phyloP scores from a whole-genome alignment of 2,113 vertebrate genomes.

The Odontesthes bonariensis region DNA sequence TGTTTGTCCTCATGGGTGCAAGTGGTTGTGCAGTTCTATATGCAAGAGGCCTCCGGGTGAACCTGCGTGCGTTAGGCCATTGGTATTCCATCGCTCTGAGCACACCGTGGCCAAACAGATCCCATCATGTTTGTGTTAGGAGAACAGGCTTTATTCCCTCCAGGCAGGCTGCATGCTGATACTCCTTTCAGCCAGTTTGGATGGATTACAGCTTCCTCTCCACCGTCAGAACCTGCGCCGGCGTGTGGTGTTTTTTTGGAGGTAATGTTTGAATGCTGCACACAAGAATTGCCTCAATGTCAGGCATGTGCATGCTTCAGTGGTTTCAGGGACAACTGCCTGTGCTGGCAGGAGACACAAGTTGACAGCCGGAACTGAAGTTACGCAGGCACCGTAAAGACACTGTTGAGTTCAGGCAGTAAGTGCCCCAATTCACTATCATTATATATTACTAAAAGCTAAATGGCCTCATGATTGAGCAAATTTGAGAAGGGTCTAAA shows the following conservation, averaged over 20 bases:
- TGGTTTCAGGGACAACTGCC: conserved; percentile 10
- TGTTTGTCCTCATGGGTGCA: conserved; percentile 14
- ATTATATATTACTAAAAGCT: not conserved
- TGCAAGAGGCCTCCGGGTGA: conserved; percentile 10
- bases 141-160: conserved; percentile 49
- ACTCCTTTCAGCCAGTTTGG: conserved; percentile 48
- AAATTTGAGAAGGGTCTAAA: not conserved
- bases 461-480: not conserved
- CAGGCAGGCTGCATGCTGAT: conserved; percentile 57
- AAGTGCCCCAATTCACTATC: not conserved
- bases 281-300: not conserved
- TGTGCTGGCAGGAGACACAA: not conserved
- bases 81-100: conserved; percentile 65
- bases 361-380: not conserved
- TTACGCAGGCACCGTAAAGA: not conserved
- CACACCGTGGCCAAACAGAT: conserved; percentile 64
- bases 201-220: conserved; percentile 30
- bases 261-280: conserved; percentile 24
- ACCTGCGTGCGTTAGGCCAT: conserved; percentile 45
- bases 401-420: not conserved
- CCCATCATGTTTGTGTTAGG: conserved; percentile 73
- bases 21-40: conserved; percentile 23
- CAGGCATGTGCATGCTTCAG: not conserved
- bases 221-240: conserved; percentile 6
- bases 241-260: conserved; percentile 15